Conservation (phyloP, 2,797 vertebrate species). For the Takifugu rubripes region DNA sequence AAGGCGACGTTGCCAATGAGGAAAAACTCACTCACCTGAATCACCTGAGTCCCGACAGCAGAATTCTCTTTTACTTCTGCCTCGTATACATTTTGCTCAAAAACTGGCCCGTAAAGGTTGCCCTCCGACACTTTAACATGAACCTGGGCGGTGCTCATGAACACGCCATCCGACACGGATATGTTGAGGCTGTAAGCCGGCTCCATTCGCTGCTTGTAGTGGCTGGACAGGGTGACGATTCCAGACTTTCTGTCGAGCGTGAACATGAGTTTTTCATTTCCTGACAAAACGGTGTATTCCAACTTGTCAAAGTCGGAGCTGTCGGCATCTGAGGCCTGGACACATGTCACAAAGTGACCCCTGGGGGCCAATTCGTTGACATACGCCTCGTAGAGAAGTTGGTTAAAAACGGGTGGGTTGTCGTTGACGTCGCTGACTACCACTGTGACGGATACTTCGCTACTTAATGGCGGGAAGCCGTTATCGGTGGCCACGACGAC, state of each 20-base stretch:
- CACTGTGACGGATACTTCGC: conserved; percentile 85
- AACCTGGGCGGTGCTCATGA: conserved; percentile 94
- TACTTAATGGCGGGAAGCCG: conserved; percentile 91
- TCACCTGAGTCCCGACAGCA: conserved; percentile 84
- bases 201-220: conserved; percentile 89
- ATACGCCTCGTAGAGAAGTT: conserved; percentile 93
- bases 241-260: conserved; percentile 86
- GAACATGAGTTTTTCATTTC: conserved; percentile 91
- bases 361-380: conserved; percentile 91
- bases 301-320: conserved; percentile 88
- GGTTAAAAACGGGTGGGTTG: conserved; percentile 93
- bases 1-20: not conserved
- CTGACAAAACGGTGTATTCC: conserved; percentile 91
- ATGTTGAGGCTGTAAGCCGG: conserved; percentile 88
- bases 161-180: conserved; percentile 93
- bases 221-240: conserved; percentile 86
- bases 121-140: conserved; percentile 87
- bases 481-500: conserved; percentile 89
- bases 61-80: conserved; percentile 90
- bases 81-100: conserved; percentile 85
- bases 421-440: conserved; percentile 91
- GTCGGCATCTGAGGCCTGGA: conserved; percentile 94
- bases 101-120: conserved; percentile 89
- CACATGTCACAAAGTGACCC: conserved; percentile 93
- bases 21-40: conserved; percentile 75